phyloP scores from a whole-genome alignment of 1,140 invertebrate genomes.

The Antheraea pernyi region DNA sequence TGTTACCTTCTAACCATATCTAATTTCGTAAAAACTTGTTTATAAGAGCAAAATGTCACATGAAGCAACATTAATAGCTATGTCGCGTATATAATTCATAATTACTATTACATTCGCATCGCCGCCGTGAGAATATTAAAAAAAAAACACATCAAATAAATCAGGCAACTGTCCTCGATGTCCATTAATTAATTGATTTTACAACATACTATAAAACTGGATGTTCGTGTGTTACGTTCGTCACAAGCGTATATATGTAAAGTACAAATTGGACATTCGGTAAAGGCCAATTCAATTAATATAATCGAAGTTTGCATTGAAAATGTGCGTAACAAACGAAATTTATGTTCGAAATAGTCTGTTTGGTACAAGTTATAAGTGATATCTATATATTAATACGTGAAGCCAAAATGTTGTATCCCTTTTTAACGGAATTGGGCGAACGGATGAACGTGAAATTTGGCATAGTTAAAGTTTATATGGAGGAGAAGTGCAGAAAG shows the following conservation, averaged over 20 bases:
- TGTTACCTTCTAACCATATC: too few relatives aligned
- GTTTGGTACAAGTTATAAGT: constrained; percentile 23
- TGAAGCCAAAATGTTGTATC: too few relatives aligned
- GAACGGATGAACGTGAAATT: too few relatives aligned
- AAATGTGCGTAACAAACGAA: constrained; percentile 37
- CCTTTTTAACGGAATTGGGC: too few relatives aligned
- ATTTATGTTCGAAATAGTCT: constrained; percentile 24
- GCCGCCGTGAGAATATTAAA: constrained; percentile 8
- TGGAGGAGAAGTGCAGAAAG: too few relatives aligned
- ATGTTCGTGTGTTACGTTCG: neutral
- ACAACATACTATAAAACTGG: constrained; percentile 3
- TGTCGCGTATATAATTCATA: constrained; percentile 12
- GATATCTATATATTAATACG: too few relatives aligned
- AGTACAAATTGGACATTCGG: constrained; percentile 12
- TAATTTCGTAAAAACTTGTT: neutral
- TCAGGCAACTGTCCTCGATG: constrained; percentile 11
- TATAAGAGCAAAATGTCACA: constrained; percentile 10
- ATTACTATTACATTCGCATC: constrained; percentile 8
- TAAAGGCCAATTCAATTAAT: constrained; percentile 9
- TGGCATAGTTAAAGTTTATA: too few relatives aligned
- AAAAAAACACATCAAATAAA: constrained; percentile 7
- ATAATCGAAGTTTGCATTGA: constrained; percentile 43
- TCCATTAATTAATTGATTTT: constrained; percentile 2
- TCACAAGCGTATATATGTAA: neutral
- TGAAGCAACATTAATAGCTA: constrained; percentile 11